phyloP scores from a whole-genome alignment of 2,113 vertebrate species.

The Crotalus tigris region DNA sequence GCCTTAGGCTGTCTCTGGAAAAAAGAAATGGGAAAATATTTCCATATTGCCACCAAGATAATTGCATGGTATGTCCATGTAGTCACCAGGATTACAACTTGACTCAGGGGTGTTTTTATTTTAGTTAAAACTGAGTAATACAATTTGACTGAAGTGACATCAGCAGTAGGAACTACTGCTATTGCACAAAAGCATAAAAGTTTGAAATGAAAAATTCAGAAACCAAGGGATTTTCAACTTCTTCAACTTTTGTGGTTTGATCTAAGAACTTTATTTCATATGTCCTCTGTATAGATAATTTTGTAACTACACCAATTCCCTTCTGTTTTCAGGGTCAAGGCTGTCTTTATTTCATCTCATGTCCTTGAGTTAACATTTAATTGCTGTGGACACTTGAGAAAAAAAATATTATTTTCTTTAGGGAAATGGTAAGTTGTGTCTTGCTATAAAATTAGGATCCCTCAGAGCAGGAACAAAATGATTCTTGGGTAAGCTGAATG shows the following conservation, averaged over 20 bases:
- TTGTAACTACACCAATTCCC: slow-evolving; percentile 21
- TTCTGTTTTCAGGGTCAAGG: slow-evolving; percentile 5
- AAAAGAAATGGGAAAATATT: neutral
- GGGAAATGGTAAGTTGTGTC: slow-evolving; percentile 14
- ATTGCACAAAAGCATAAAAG: neutral
- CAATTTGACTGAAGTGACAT: neutral
- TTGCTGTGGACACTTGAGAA: slow-evolving; percentile 24
- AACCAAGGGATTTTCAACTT: neutral
- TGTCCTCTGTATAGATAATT: neutral
- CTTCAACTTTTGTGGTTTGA: neutral
- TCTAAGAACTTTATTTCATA: neutral
- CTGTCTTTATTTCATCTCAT: slow-evolving; percentile 25
- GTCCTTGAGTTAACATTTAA: slow-evolving; percentile 34
- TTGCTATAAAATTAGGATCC: neutral
- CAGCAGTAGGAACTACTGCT: neutral
- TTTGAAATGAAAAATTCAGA: neutral
- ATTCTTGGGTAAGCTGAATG: neutral
- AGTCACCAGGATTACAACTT: neutral
- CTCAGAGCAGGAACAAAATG: slow-evolving; percentile 18
- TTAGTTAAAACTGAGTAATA: neutral
- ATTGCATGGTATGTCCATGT: neutral
- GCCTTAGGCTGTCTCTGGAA: neutral
- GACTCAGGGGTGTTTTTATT: neutral
- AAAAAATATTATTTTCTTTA: slow-evolving; percentile 21
- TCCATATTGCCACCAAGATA: neutral